Evolutionary conservation across 2,113 vertebrate species (phyloP).

Genomic region (Ramphastos sulfuratus): DNA sequence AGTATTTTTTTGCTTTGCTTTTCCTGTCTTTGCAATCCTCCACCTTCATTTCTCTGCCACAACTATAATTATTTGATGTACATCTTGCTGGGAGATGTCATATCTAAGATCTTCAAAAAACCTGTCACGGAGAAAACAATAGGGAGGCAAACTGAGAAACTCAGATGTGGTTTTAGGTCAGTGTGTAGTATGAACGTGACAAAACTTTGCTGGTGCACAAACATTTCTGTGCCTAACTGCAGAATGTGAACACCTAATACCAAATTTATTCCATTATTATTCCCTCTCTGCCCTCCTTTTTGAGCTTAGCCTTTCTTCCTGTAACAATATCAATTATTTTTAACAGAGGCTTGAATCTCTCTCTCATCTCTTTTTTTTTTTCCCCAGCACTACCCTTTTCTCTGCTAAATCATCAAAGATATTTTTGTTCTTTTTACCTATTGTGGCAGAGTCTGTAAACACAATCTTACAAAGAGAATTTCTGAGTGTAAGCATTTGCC

Average conservation of each 20-base stretch:
- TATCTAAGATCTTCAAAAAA: constrained; percentile 20
- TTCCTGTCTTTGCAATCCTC: background rate
- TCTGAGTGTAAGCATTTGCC: constrained; percentile 49
- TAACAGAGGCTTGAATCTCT: background rate
- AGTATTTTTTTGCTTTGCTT: background rate
- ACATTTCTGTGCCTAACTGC: background rate
- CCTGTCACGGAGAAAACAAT: constrained; percentile 24
- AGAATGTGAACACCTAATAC: background rate
- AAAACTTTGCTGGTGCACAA: background rate
- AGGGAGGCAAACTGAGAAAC: background rate
- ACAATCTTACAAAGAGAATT: constrained; percentile 51
- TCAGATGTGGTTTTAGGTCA: background rate
- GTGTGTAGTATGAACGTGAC: constrained; percentile 1
- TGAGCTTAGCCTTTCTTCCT: constrained; percentile 21
- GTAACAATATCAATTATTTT: constrained; percentile 54
- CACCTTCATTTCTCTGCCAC: background rate
- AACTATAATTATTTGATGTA: background rate
- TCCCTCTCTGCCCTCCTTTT: background rate
- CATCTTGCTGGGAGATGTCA: background rate
- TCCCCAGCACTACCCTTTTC: background rate
- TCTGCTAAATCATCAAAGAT: constrained; percentile 57
- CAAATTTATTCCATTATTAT: background rate
- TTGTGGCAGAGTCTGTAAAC: constrained; percentile 58
- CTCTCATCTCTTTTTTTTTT: constrained; percentile 33
- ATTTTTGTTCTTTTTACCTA: constrained; percentile 55